Evolutionary conservation across 2,113 vertebrate genomes (phyloP).

Genomic region (Neomonachus schauinslandi): DNA sequence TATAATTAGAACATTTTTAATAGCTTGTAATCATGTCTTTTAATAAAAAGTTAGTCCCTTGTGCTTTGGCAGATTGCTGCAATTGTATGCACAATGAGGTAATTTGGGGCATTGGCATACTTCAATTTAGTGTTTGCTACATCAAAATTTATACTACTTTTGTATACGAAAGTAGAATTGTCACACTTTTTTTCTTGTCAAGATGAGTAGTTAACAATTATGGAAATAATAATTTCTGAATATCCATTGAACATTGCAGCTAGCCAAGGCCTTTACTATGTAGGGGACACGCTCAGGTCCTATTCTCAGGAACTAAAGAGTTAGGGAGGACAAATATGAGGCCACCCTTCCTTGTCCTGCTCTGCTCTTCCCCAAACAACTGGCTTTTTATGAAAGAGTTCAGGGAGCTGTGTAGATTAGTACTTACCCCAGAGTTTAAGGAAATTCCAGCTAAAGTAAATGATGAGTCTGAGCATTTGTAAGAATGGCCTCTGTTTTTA

Average conservation of each 20-base stretch:
- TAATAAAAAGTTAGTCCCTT: background rate
- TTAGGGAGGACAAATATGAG: background rate
- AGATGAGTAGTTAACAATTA: background rate
- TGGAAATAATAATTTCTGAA: background rate
- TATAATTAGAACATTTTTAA: constrained; percentile 45
- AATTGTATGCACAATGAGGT: background rate
- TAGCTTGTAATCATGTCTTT: background rate
- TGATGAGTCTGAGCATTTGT: background rate
- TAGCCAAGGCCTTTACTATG: no score
- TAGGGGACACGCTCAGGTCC: background rate
- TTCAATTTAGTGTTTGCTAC: background rate
- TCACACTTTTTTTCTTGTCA: background rate
- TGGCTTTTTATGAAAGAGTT: background rate
- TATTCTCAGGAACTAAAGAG: background rate
- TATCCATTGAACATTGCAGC: background rate
- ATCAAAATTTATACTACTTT: background rate
- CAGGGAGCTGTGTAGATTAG: background rate
- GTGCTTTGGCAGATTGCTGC: background rate
- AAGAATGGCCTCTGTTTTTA: background rate
- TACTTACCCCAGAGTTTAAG: background rate
- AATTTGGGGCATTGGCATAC: background rate
- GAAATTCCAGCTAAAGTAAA: background rate
- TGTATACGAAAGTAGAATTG: background rate
- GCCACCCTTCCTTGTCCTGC: background rate
- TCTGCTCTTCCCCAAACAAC: background rate